These are phyloP conservation scores for Pristionchus japonicus DNA, from an alignment of 2,888 invertebrate species.

Conservation along the genomic window DNA sequence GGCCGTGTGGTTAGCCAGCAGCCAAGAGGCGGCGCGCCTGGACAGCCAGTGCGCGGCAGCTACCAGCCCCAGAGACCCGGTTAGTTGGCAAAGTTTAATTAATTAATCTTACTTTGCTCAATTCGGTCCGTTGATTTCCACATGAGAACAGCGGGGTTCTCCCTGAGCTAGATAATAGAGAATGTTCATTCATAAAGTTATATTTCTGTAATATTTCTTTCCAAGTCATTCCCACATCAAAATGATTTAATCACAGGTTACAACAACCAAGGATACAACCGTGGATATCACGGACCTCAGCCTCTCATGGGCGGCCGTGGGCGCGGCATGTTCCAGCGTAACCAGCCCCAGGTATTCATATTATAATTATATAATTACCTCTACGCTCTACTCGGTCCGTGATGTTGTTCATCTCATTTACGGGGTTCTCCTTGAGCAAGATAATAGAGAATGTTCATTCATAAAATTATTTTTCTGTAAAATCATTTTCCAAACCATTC, in stretches of 20 bases:
- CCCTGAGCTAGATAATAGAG: constrained; percentile 33
- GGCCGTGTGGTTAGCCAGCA: constrained; percentile 45
- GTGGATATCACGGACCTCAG: constrained; percentile 51
- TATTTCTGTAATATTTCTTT: neutral
- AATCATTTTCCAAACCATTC: neutral
- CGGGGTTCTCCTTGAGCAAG: constrained; percentile 43
- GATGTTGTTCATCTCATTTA: neutral
- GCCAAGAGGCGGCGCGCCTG: constrained; percentile 2
- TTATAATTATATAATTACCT: neutral
- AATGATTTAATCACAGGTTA: constrained; percentile 46
- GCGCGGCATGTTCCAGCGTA: constrained; percentile 38
- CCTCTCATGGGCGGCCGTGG: constrained; percentile 46
- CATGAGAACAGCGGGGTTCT: constrained; percentile 30
- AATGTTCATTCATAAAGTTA: neutral
- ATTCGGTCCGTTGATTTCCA: constrained; percentile 23
- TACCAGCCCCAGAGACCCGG: constrained; percentile 24
- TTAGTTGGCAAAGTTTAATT: neutral
- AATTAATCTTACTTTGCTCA: constrained; percentile 18
- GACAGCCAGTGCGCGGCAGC: constrained; percentile 47
- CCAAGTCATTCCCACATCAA: neutral
- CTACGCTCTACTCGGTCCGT: constrained; percentile 23
- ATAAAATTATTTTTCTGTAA: neutral
- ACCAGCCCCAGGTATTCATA: constrained; percentile 38
- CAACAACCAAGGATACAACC: constrained; percentile 49
- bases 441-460: neutral